Conservation (phyloP, 2,888 invertebrate genomes). For the Eupeodes latifasciatus region DNA sequence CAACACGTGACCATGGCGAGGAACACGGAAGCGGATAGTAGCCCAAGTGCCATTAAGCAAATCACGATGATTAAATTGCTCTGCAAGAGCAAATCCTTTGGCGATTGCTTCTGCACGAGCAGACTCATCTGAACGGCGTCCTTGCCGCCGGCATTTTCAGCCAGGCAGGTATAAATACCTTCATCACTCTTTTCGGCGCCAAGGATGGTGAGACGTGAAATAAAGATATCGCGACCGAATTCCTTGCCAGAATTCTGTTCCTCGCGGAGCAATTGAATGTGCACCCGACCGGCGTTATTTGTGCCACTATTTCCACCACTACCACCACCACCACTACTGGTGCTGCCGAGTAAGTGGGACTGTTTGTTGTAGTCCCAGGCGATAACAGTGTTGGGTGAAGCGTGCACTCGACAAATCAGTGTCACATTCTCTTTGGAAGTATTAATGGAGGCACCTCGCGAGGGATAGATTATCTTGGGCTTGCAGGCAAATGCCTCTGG, state of each 20-base stretch:
- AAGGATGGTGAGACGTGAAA: conserved; percentile 86
- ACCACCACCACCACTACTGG: conserved; percentile 14
- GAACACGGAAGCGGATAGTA: conserved; percentile 81
- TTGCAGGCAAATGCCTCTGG: conserved; percentile 92
- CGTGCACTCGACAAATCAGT: conserved; percentile 90
- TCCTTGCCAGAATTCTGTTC: conserved; percentile 82
- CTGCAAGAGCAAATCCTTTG: conserved; percentile 79
- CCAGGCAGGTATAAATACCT: conserved; percentile 91
- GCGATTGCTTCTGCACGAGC: conserved; percentile 79
- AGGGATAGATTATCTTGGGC: conserved; percentile 89
- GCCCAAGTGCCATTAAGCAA: conserved; percentile 81
- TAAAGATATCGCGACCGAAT: conserved; percentile 80
- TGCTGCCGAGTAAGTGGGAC: conserved; percentile 23
- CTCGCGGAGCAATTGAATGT: conserved; percentile 80
- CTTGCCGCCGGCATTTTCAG: conserved; percentile 91
- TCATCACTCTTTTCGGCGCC: conserved; percentile 88
- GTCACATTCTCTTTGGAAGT: conserved; percentile 89
- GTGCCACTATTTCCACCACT: conserved; percentile 15
- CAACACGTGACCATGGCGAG: conserved; percentile 81
- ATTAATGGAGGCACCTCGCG: conserved; percentile 86
- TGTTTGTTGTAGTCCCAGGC: conserved; percentile 88
- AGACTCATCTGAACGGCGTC: conserved; percentile 88
- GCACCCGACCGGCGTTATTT: conserved; percentile 78
- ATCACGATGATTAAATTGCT: conserved; percentile 81
- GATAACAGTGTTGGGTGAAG: conserved; percentile 90